Evolutionary conservation across 2,888 invertebrate species (phyloP).

Genomic region (Dasypogon diadema): DNA sequence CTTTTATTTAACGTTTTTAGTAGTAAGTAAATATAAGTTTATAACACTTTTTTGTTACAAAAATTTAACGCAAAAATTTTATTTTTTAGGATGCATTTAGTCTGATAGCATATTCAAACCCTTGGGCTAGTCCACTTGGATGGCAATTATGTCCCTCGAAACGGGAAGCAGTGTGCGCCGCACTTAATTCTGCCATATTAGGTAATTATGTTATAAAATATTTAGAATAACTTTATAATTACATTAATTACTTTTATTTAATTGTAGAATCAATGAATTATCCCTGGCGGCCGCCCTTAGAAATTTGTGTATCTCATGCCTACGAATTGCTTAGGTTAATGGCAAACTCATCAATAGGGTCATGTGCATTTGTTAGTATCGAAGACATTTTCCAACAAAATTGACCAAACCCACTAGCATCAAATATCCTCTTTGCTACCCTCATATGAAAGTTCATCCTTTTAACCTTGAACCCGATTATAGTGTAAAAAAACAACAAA

Average conservation of each 20-base stretch:
- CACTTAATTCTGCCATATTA: constrained; percentile 97
- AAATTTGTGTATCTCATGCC: constrained; percentile 92
- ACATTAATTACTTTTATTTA: constrained; percentile 41
- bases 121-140: constrained; percentile 96
- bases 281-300: constrained; percentile 91
- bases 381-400: constrained; percentile 77
- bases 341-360: constrained; percentile 89
- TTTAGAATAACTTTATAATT: constrained; percentile 2
- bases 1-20: background rate
- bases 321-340: constrained; percentile 89
- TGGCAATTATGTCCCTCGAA: constrained; percentile 96
- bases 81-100: constrained; percentile 92
- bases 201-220: constrained; percentile 74
- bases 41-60: background rate
- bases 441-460: constrained; percentile 58
- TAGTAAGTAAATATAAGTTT: too few relatives aligned
- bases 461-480: constrained; percentile 5
- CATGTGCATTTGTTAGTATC: constrained; percentile 95
- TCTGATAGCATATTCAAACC: constrained; percentile 96
- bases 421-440: constrained; percentile 60
- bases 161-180: constrained; percentile 94
- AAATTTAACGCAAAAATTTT: background rate
- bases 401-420: constrained; percentile 66
- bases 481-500: constrained; percentile 46
- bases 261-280: constrained; percentile 89